phyloP scores from a whole-genome alignment of 2,113 vertebrate species.

The Athene noctua region DNA sequence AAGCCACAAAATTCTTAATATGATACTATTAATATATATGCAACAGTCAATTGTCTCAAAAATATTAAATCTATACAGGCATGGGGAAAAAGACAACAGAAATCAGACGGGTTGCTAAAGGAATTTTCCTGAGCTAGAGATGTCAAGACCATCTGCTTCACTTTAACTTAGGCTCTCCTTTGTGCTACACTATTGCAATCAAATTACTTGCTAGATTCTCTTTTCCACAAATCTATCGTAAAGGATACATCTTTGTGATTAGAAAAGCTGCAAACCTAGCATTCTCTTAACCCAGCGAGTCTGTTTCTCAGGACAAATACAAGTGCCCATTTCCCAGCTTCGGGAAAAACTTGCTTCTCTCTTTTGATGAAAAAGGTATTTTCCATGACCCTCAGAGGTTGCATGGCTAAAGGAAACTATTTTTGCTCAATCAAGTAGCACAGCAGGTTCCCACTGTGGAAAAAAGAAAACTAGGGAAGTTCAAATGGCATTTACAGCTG shows the following conservation, averaged over 20 bases:
- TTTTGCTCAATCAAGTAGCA: background rate
- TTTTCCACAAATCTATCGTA: background rate
- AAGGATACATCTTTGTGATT: background rate
- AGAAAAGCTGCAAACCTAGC: background rate
- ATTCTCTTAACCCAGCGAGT: background rate
- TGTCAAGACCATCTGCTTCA: background rate
- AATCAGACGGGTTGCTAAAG: background rate
- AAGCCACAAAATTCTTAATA: background rate
- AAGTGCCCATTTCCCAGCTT: background rate
- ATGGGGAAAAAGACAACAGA: background rate
- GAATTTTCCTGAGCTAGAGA: background rate
- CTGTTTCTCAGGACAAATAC: background rate
- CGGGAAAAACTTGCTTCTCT: background rate
- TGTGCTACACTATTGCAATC: background rate
- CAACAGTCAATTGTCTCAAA: background rate
- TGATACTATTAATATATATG: background rate
- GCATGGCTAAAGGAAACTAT: background rate
- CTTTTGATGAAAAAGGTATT: background rate
- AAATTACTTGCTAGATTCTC: background rate
- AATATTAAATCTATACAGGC: background rate
- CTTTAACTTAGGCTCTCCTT: background rate
- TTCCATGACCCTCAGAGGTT: background rate
- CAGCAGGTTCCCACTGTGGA: background rate
- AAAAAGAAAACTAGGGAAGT: background rate
- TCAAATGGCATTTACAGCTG: background rate